A percentile compares a stretch with the other conserved stretches of the same genome.
Evolutionary conservation across 2,113 vertebrate species (phyloP).

Genomic region (Oreochromis tanganicae): DNA sequence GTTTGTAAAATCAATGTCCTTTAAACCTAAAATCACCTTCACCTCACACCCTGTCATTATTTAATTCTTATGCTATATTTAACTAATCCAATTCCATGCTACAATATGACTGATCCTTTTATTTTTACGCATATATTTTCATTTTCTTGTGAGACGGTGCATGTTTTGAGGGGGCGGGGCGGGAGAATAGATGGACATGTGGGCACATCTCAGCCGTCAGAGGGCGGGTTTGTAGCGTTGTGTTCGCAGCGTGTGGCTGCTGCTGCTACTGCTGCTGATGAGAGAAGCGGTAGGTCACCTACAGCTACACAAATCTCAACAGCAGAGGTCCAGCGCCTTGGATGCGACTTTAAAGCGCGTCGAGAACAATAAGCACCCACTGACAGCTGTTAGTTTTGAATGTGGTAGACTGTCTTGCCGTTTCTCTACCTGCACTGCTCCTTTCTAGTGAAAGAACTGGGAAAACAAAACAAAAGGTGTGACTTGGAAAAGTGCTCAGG

Average conservation of each 20-base stretch:
- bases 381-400: background rate
- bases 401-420: background rate
- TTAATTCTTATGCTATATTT: background rate
- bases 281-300: conserved; percentile 27
- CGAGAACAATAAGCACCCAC: background rate
- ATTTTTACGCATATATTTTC: background rate
- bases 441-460: background rate
- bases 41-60: background rate
- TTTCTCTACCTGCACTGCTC: background rate
- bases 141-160: background rate
- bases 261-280: background rate
- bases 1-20: background rate
- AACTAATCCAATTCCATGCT: background rate
- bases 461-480: conserved; percentile 34
- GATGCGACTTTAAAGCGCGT: background rate
- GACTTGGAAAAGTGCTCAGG: conserved; percentile 29
- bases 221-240: conserved; percentile 55
- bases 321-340: background rate
- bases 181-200: conserved; percentile 17
- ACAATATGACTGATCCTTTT: background rate
- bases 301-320: background rate
- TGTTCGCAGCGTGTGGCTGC: conserved; percentile 35
- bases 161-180: conserved; percentile 32
- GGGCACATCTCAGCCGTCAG: conserved; percentile 48
- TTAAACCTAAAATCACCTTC: background rate